Conservation (phyloP, 2,888 invertebrate species). For the Deilephila porcellus region DNA sequence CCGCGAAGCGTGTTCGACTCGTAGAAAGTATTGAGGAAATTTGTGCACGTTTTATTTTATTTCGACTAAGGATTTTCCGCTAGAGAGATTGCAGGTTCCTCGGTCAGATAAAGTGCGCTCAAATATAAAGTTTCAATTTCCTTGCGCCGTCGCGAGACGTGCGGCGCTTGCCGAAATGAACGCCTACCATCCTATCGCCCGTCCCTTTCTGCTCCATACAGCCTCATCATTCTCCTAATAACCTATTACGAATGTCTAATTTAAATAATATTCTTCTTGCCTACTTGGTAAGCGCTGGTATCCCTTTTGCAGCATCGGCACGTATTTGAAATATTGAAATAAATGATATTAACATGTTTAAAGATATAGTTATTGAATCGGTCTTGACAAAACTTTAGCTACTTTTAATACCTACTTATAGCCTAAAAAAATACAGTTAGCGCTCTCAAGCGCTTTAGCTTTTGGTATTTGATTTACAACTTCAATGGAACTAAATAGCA, state of each 20-base stretch:
- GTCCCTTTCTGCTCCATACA: constrained; percentile 45
- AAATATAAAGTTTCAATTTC: constrained; percentile 84
- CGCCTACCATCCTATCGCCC: constrained; percentile 62
- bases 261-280: background rate
- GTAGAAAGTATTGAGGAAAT: constrained; percentile 64
- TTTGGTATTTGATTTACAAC: no score
- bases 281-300: no score
- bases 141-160: constrained; percentile 64
- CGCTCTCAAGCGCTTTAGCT: no score
- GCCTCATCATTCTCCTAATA: constrained; percentile 25
- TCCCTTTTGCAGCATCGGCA: no score
- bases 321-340: no score
- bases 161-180: constrained; percentile 65
- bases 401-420: no score
- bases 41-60: constrained; percentile 72
- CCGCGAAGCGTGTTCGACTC: constrained; percentile 55
- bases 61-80: constrained; percentile 70
- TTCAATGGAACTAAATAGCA: no score
- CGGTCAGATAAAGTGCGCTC: constrained; percentile 78
- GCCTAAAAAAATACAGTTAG: no score
- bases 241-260: constrained; percentile 4
- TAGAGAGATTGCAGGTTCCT: constrained; percentile 65
- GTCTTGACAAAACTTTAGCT: no score
- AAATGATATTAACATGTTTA: no score
- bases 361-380: no score